A percentile compares a stretch with the other conserved stretches of the same genome.
phyloP scores from a whole-genome alignment of 2,113 vertebrate genomes.

The Redunca redunca region DNA sequence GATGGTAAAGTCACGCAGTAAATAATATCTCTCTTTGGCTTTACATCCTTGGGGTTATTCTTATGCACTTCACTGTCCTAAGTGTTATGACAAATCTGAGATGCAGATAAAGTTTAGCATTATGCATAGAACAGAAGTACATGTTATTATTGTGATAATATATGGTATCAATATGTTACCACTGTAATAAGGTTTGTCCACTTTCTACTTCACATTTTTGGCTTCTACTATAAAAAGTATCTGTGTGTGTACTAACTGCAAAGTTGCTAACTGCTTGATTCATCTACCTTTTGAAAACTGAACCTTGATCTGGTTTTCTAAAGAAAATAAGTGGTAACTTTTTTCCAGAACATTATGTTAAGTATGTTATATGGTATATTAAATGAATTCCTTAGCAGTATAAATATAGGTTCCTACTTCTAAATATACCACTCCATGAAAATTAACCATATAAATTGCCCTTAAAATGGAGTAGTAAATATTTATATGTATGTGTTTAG shows the following conservation, averaged over 20 bases:
- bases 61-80: background rate
- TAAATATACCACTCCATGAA: background rate
- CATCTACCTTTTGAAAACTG: background rate
- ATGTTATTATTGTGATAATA: background rate
- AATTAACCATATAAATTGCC: background rate
- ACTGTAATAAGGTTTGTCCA: background rate
- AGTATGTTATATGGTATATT: background rate
- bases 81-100: background rate
- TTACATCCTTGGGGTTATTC: background rate
- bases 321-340: background rate
- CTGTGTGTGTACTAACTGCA: background rate
- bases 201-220: background rate
- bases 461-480: background rate
- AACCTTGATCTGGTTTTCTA: slow-evolving; percentile 19
- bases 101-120: background rate
- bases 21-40: background rate
- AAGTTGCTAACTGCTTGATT: background rate
- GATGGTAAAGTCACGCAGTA: background rate
- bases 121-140: background rate
- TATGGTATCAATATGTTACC: background rate
- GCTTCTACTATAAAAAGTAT: background rate
- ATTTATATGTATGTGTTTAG: background rate
- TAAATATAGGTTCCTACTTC: background rate
- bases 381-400: background rate
- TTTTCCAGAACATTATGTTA: slow-evolving; percentile 21